Percentiles rank a stretch among this genome's conserved stretches.
These are phyloP conservation scores for Bactericera cockerelli DNA, from an alignment of 1,140 invertebrate species.

Conservation along the genomic window DNA sequence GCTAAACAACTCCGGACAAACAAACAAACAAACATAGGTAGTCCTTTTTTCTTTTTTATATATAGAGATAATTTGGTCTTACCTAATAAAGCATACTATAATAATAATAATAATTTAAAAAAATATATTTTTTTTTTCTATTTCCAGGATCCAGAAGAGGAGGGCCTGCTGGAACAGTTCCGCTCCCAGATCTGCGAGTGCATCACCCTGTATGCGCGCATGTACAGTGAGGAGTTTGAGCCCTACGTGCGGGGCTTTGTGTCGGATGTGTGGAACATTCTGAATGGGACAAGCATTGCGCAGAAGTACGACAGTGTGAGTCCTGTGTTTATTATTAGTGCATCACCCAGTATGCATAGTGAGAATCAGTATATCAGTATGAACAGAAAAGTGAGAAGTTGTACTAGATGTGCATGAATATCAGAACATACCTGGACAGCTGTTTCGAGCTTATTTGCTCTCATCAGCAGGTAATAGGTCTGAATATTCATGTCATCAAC, in stretches of 20 bases:
- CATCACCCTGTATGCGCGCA: constrained; percentile 83
- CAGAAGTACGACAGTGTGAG: constrained; percentile 82
- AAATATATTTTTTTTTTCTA: constrained; percentile 20
- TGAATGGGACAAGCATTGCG: constrained; percentile 65
- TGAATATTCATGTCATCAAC: too few species aligned
- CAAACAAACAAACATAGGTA: too few species aligned
- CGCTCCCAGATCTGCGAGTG: constrained; percentile 94
- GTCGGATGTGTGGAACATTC: constrained; percentile 77
- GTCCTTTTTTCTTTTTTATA: neutral
- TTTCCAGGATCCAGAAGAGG: constrained; percentile 60
- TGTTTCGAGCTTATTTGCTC: too few species aligned
- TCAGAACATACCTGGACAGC: too few species aligned
- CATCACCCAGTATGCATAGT: neutral
- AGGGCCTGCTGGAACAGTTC: constrained; percentile 77
- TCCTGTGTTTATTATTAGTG: too few species aligned
- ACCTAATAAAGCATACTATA: too few species aligned
- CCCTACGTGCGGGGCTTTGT: constrained; percentile 80
- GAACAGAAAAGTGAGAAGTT: too few species aligned
- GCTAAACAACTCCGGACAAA: too few species aligned
- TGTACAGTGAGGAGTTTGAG: constrained; percentile 94
- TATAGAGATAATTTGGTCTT: too few species aligned
- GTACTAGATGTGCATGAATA: too few species aligned
- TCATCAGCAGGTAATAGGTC: too few species aligned
- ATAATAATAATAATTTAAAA: constrained; percentile 12
- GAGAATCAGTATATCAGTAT: too few species aligned